Evolutionary conservation across 2,888 invertebrate species (phyloP), one percentile per base, ranked within the genome.

Genomic region (Acronicta aceris): DNA sequence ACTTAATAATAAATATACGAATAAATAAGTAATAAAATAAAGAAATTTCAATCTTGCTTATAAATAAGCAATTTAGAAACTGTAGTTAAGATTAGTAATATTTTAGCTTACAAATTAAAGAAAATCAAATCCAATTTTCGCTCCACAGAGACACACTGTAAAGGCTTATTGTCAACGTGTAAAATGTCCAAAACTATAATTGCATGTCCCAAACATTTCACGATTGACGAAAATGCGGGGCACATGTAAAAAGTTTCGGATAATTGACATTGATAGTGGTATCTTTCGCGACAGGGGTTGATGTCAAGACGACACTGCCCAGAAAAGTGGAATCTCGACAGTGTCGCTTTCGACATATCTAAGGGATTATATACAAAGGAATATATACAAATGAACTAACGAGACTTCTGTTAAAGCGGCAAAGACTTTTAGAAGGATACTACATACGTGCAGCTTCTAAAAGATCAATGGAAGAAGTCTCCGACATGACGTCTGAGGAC

Each of bases 111-210:
- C 0, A 33, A 12, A 33, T 33, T 5, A 41, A 59, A 59, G 52
- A 53, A 53, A 66, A 72, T 53, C 49, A 69, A 56, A 66, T 47
- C 55, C 46, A 59, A 46, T n/a, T 47, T 47, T 25, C 36, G 55
- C 42, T 21, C 52, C 17, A 49, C 49, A 65, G 55, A 59, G n/a
- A n/a, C 55, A 65, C 49, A 69, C 43, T 42, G 40, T 42, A 6
- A 59, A 49, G 47, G 42, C 51, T 49, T 50, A 36, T n/a, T 57
- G 53, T 46, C 16, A 21, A 33, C 4, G 2, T 12, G 12, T 12
- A 33, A 33, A 57, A 42, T 40, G 36, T 51, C 16, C 36, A 52
- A 53, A 53, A 33, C 30, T 9, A 21, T 21, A 21, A 0, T 12
- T 25, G 15, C 45, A 52, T 0, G 15, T 47, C 38, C 8, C 42